Evolutionary conservation across 2,888 invertebrate genomes (phyloP).

Genomic region (Sphaeridia pumilis): DNA sequence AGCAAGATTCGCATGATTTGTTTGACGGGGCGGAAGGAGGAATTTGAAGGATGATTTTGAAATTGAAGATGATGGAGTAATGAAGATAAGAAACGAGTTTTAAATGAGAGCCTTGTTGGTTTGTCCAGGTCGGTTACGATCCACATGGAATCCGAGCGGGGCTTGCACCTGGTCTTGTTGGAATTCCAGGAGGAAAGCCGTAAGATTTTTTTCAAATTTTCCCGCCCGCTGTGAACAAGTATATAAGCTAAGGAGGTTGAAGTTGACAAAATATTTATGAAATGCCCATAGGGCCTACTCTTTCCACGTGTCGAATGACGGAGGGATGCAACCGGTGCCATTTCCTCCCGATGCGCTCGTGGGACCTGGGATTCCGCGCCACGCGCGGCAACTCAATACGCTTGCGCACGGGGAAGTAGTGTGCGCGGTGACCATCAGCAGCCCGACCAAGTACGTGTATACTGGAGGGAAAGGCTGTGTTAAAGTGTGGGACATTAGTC

Average conservation of each 20-base stretch:
- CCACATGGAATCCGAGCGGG: constrained; percentile 57
- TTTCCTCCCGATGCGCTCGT: constrained; percentile 89
- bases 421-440: constrained; percentile 91
- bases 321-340: constrained; percentile 81
- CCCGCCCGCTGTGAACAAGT: too few species aligned
- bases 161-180: constrained; percentile 44
- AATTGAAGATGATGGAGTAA: too few species aligned
- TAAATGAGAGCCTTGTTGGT: constrained; percentile 8
- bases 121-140: constrained; percentile 51
- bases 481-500: constrained; percentile 94
- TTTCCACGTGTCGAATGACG: constrained; percentile 82
- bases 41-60: too few species aligned
- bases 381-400: constrained; percentile 83
- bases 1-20: too few species aligned
- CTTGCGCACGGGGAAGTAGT: constrained; percentile 92
- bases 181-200: constrained; percentile 56
- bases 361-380: constrained; percentile 84
- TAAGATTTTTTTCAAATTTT: too few species aligned
- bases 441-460: constrained; percentile 84
- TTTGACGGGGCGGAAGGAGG: too few species aligned
- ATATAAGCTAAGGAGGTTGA: too few species aligned
- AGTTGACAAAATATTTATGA: too few species aligned
- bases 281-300: constrained; percentile 87
- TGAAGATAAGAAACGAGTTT: too few species aligned
- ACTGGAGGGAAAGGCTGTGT: constrained; percentile 95